These are phyloP conservation scores for Ophion ellenae DNA, from an alignment of 2,888 invertebrate species.

Conservation along the genomic window DNA sequence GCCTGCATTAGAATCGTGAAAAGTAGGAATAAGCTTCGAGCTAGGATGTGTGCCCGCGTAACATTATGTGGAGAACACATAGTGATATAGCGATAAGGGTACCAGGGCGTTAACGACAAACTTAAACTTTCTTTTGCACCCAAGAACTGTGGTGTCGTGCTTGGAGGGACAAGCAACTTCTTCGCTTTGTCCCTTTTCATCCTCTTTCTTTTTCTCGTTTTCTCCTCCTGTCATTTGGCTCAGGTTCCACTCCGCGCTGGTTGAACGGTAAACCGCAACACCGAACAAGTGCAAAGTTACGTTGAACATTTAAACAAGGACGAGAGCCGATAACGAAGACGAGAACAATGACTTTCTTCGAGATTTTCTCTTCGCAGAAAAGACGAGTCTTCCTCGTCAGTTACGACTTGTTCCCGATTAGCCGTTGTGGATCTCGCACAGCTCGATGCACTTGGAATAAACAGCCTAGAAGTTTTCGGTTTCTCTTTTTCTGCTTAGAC, in stretches of 20 bases:
- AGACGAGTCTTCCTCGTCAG: slow-evolving; percentile 35
- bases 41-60: slow-evolving; percentile 13
- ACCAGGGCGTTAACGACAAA: slow-evolving; percentile 45
- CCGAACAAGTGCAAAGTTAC: slow-evolving; percentile 56
- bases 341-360: slow-evolving; percentile 32
- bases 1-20: slow-evolving; percentile 39
- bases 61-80: slow-evolving; percentile 26
- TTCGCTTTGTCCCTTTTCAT: slow-evolving; percentile 10
- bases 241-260: slow-evolving; percentile 3
- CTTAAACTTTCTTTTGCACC: slow-evolving; percentile 59
- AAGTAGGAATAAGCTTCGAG: slow-evolving; percentile 26
- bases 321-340: slow-evolving; percentile 51
- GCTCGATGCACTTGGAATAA: slow-evolving; percentile 71
- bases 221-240: not conserved
- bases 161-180: slow-evolving; percentile 38
- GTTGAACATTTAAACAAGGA: slow-evolving; percentile 57
- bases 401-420: slow-evolving; percentile 57
- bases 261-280: slow-evolving; percentile 58
- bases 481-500: slow-evolving; percentile 13
- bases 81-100: slow-evolving; percentile 34
- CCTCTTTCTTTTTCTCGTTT: slow-evolving; percentile 6
- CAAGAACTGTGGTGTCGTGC: slow-evolving; percentile 20
- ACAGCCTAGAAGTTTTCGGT: slow-evolving; percentile 60
- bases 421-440: slow-evolving; percentile 67
- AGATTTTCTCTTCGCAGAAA: slow-evolving; percentile 44